Percentiles rank a stretch among this genome's conserved stretches.
These are phyloP conservation scores for Palloptera scutellata DNA, from an alignment of 2,888 invertebrate species.

Conservation along the genomic window DNA sequence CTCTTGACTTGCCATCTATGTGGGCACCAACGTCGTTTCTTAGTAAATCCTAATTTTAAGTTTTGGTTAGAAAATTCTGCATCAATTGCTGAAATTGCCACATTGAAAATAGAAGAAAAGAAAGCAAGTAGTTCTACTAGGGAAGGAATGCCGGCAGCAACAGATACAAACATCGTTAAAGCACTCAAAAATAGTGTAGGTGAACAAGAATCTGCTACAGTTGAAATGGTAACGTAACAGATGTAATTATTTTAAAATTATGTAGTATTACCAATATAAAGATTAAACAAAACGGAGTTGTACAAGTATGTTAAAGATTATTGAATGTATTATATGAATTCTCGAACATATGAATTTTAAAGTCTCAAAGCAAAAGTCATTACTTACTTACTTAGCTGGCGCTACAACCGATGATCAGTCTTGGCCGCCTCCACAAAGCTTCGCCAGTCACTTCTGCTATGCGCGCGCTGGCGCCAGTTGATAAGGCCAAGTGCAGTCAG, in stretches of 20 bases:
- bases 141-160: background rate
- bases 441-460: too few species aligned
- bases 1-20: constrained; percentile 54
- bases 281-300: constrained; percentile 7
- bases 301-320: too few species aligned
- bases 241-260: too few species aligned
- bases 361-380: constrained; percentile 7
- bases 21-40: constrained; percentile 48
- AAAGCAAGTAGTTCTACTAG: background rate
- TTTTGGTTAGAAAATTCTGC: constrained; percentile 59
- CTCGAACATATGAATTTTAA: constrained; percentile 65
- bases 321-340: too few species aligned
- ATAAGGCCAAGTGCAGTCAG: too few species aligned
- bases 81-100: constrained; percentile 48
- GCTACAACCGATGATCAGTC: too few species aligned
- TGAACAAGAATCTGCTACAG: too few species aligned
- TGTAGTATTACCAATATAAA: background rate
- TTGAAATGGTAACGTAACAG: too few species aligned
- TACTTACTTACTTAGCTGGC: too few species aligned
- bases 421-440: too few species aligned
- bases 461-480: too few species aligned
- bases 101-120: constrained; percentile 5
- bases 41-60: constrained; percentile 49
- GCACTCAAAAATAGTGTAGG: background rate
- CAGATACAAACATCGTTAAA: background rate